A percentile compares a stretch with the other conserved stretches of the same genome.
Evolutionary conservation across 2,888 invertebrate species (phyloP).

Genomic region (Synergus gifuensis): DNA sequence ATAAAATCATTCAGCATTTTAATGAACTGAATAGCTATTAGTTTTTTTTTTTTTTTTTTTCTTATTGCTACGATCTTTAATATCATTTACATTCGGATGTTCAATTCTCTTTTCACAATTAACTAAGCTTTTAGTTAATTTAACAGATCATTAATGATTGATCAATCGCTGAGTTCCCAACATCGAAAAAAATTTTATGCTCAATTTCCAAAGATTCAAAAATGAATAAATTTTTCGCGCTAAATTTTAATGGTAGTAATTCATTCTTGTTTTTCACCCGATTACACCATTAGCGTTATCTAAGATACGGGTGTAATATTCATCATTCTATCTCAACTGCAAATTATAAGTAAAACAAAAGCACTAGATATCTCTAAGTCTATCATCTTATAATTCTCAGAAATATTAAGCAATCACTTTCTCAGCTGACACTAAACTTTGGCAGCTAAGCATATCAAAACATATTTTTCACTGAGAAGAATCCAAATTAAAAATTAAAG

Average conservation of each 20-base stretch:
- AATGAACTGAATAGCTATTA: not conserved
- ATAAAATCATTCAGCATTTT: not conserved
- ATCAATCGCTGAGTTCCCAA: not conserved
- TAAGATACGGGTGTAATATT: not conserved
- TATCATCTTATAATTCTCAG: slow-evolving; percentile 12
- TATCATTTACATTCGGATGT: not conserved
- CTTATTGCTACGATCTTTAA: not conserved
- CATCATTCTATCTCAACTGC: not conserved
- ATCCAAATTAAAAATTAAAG: not conserved
- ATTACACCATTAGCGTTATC: slow-evolving; percentile 14
- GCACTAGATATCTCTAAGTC: not conserved
- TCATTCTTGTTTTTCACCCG: not conserved
- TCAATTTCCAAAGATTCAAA: not conserved
- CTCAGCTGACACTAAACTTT: not conserved
- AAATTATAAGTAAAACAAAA: slow-evolving; percentile 5
- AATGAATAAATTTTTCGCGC: not conserved
- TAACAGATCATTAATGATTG: not conserved
- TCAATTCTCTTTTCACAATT: not conserved
- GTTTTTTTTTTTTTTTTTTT: not conserved
- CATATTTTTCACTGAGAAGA: not conserved
- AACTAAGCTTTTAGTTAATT: no score
- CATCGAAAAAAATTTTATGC: not conserved
- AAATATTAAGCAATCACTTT: not conserved
- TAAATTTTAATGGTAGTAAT: not conserved
- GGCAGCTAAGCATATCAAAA: not conserved